Evolutionary conservation across 2,113 vertebrate genomes (phyloP).

Genomic region (Piaya cayana): DNA sequence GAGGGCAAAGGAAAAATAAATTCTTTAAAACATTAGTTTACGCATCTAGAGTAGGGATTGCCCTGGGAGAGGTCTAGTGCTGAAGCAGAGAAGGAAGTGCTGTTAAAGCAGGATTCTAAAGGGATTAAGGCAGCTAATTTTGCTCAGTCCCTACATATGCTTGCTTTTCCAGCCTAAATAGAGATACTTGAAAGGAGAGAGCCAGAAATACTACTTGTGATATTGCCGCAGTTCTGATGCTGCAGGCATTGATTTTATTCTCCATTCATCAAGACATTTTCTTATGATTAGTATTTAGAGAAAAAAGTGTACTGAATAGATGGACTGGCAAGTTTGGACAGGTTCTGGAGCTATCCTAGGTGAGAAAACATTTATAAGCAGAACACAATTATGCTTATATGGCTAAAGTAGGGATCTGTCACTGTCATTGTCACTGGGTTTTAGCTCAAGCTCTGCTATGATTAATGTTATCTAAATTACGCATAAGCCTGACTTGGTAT

Average conservation of each 20-base stretch:
- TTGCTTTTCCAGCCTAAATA: neutral
- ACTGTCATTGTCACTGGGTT: neutral
- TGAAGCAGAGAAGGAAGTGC: neutral
- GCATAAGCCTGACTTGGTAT: neutral
- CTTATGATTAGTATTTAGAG: neutral
- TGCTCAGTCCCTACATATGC: neutral
- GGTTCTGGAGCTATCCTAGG: neutral
- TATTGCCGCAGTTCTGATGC: neutral
- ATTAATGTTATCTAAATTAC: conserved; percentile 10
- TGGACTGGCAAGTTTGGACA: neutral
- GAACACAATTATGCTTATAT: neutral
- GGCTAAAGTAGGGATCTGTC: neutral
- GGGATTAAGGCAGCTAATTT: neutral
- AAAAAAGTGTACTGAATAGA: neutral
- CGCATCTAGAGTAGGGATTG: neutral
- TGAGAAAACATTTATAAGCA: neutral
- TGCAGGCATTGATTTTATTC: neutral
- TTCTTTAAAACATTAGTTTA: neutral
- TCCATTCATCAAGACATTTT: neutral
- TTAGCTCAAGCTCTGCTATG: conserved; percentile 7
- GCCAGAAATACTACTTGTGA: neutral
- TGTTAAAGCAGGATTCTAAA: neutral
- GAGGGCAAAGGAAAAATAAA: neutral
- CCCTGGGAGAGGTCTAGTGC: neutral
- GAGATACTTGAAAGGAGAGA: neutral